A percentile compares a stretch with the other conserved stretches of the same genome.
Evolutionary conservation across 2,888 invertebrate species (phyloP).

Genomic region (Cataglyphis rosenhaueri): DNA sequence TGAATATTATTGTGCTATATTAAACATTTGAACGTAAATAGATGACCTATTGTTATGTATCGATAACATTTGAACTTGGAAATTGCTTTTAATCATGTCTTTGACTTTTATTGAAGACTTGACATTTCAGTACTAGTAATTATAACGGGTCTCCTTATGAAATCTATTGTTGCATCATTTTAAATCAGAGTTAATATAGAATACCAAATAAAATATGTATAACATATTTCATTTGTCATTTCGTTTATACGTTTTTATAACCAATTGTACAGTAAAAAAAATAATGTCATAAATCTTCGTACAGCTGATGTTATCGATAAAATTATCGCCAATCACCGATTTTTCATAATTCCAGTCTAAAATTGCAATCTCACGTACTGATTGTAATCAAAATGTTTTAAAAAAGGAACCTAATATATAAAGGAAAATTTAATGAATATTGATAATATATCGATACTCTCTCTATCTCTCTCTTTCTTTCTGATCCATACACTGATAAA

Average conservation of each 20-base stretch:
- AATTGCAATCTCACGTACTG: background rate
- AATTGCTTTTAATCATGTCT: conserved; percentile 16
- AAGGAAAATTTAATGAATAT: background rate
- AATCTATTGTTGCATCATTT: background rate
- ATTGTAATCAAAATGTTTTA: background rate
- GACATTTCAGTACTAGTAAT: conserved; percentile 9
- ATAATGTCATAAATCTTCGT: background rate
- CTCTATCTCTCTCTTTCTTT: background rate
- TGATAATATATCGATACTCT: background rate
- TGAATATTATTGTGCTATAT: background rate
- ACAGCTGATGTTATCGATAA: background rate
- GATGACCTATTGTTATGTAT: conserved; percentile 34
- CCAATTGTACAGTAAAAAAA: background rate
- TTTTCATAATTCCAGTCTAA: background rate
- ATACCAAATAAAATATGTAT: background rate
- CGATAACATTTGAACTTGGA: conserved; percentile 54
- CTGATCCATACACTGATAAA: background rate
- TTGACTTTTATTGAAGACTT: background rate
- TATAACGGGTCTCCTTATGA: background rate
- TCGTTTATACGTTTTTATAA: background rate
- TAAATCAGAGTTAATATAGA: background rate
- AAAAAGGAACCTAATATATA: background rate
- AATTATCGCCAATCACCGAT: background rate
- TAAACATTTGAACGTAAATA: conserved; percentile 24
- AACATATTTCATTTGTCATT: background rate